phyloP scores from a whole-genome alignment of 1,140 invertebrate genomes.

The Apolygus lucorum region DNA sequence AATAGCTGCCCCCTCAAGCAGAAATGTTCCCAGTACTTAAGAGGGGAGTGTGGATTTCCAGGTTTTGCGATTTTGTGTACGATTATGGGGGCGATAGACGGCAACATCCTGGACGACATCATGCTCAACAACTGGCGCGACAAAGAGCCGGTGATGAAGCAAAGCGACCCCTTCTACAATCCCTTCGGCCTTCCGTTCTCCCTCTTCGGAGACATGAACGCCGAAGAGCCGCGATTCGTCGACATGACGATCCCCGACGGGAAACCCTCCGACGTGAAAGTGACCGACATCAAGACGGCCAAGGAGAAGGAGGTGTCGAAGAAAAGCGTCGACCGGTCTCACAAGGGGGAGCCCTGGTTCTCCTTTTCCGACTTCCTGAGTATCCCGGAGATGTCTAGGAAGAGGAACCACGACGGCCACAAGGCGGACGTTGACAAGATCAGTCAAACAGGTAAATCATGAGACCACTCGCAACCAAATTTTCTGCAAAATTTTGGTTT shows the following conservation, averaged over 20 bases:
- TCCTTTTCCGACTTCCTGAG: not conserved
- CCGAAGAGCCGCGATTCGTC: constrained; percentile 3
- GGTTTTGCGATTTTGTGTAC: not conserved
- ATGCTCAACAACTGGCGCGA: not conserved
- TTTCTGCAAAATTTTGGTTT: too few relatives aligned
- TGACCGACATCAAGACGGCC: too few relatives aligned
- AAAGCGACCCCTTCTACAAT: not conserved
- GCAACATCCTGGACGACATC: not conserved
- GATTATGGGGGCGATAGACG: not conserved
- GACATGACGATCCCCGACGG: too few relatives aligned
- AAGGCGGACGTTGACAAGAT: too few relatives aligned
- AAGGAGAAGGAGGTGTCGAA: not conserved
- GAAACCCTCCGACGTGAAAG: too few relatives aligned
- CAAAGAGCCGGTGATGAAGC: not conserved
- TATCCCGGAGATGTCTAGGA: not conserved
- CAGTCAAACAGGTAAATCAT: too few relatives aligned
- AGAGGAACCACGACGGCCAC: too few relatives aligned
- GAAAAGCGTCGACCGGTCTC: not conserved
- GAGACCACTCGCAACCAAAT: too few relatives aligned
- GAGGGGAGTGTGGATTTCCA: too few relatives aligned
- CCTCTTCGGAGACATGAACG: not conserved
- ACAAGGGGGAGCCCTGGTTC: not conserved
- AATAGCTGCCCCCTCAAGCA: too few relatives aligned
- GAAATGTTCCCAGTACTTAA: too few relatives aligned
- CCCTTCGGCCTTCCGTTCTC: not conserved